Evolutionary conservation across 2,113 vertebrate species (phyloP).

Genomic region (Zeus faber): DNA sequence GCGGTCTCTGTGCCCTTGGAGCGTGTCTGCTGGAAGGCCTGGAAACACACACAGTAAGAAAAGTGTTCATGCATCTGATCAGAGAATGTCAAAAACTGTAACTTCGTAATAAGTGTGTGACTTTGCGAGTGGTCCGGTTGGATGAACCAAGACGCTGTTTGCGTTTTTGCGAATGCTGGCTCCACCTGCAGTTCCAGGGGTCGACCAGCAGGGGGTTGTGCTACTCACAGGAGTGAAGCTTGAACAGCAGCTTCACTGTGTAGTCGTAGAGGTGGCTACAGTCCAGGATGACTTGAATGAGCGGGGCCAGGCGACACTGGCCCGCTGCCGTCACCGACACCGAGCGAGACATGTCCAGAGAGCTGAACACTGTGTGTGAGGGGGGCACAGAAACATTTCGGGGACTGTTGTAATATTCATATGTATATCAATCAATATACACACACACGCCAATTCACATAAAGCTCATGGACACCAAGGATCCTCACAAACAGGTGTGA

Average conservation of each 20-base stretch:
- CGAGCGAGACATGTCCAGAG: slow-evolving; percentile 94
- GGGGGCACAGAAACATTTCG: background rate
- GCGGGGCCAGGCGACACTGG: slow-evolving; percentile 94
- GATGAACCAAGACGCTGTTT: background rate
- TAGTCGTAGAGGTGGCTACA: slow-evolving; percentile 97
- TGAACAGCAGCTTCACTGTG: slow-evolving; percentile 96
- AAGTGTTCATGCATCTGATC: background rate
- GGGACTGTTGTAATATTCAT: background rate
- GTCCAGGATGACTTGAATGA: slow-evolving; percentile 96
- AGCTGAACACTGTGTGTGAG: slow-evolving; percentile 84
- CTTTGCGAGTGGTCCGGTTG: background rate
- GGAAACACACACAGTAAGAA: slow-evolving; percentile 29
- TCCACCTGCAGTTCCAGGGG: background rate
- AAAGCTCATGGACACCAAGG: too few species aligned
- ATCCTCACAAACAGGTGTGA: too few species aligned
- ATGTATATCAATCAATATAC: slow-evolving; percentile 11
- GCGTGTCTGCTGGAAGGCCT: slow-evolving; percentile 95
- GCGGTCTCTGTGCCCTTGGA: slow-evolving; percentile 95
- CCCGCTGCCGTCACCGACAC: slow-evolving; percentile 92
- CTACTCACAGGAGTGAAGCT: slow-evolving; percentile 96
- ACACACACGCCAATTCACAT: slow-evolving; percentile 9
- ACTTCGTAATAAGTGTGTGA: background rate
- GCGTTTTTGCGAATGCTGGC: too few species aligned
- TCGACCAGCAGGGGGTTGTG: slow-evolving; percentile 16
- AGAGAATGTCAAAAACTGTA: too few species aligned